These are phyloP conservation scores for Actenoides hombroni DNA, from an alignment of 2,113 vertebrate species.

Conservation along the genomic window DNA sequence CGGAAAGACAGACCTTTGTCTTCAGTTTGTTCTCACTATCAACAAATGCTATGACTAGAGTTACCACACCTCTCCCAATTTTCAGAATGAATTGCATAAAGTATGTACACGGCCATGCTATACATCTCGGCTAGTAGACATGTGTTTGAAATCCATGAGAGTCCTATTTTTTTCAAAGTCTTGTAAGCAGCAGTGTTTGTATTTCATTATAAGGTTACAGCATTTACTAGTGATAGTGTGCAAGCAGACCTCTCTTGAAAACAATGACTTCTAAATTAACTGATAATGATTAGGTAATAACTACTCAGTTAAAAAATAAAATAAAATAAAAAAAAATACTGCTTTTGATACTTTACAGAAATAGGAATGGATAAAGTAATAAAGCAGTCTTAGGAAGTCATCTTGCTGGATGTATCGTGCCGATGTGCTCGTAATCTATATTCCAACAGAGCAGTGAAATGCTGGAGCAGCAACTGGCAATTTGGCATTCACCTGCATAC, in stretches of 20 bases:
- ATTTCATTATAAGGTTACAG: not conserved
- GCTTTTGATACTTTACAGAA: not conserved
- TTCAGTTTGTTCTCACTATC: not conserved
- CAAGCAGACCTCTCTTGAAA: not conserved
- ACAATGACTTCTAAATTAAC: not conserved
- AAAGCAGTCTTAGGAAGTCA: not conserved
- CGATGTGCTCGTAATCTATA: not conserved
- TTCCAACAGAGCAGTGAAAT: not conserved
- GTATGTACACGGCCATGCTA: not conserved
- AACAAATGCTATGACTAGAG: not conserved
- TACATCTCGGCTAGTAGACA: not conserved
- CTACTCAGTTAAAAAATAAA: not conserved
- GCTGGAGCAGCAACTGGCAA: not conserved
- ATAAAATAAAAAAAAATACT: not conserved
- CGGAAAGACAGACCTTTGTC: not conserved
- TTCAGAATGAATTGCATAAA: not conserved
- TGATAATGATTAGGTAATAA: not conserved
- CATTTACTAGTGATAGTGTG: not conserved
- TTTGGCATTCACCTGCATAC: conserved; percentile 6
- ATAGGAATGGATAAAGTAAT: not conserved
- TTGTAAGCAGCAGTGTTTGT: not conserved
- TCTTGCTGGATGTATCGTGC: not conserved
- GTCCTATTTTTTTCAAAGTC: not conserved
- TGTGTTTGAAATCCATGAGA: not conserved
- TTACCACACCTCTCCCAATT: not conserved